Base-by-base conservation (phyloP, 2,888 invertebrate species). In the Thyatira batis region DNA sequence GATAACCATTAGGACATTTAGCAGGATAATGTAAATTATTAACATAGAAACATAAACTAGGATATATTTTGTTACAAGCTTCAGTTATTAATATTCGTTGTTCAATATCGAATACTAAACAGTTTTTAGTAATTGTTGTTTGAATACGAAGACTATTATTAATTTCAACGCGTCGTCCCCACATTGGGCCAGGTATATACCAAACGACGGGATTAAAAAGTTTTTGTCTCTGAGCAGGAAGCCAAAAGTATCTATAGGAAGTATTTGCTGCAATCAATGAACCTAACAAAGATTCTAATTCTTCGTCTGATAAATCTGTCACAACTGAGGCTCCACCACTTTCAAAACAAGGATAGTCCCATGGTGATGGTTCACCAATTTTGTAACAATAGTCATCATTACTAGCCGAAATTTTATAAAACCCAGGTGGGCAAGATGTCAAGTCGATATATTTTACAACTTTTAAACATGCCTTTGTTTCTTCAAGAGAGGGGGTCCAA, bases 121-220 rank as follows among this genome's bases (percentile, higher is more conserved):
- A 92, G 56, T 82, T 84, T 57, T 85, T 86, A 13, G 73, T 61
- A 27, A 82, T 64, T 1, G 71, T 63, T 2, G 76, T 58, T 45
- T 70, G 57, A 3, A 77, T 57, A 13, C 59, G 61, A 51, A 88
- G 59, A 39, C 63, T 57, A 33, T 72, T 61, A 49, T 71, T 78
- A 0, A 57, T 51, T 59, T 63, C 56, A 1, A 89, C 74, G 13
- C 48, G 58, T 55, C 65, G 67, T 20, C 87, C 83, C 88, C 89
- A 89, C 60, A 86, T 82, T 5, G 84, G 82, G 3, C 93, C 94
- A 0, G 93, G 93, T 53, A 92, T 84, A 20, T 78, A 73, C 89
- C 93, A 92, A 6, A 85, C 78, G 13, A 92, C 65, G 20, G 92
- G 92, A 55, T 85, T 82, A 59, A 87, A 92, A 30, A 76, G 59